Base-by-base conservation (phyloP, 1,140 invertebrate genomes). In the Orussus abietinus region DNA sequence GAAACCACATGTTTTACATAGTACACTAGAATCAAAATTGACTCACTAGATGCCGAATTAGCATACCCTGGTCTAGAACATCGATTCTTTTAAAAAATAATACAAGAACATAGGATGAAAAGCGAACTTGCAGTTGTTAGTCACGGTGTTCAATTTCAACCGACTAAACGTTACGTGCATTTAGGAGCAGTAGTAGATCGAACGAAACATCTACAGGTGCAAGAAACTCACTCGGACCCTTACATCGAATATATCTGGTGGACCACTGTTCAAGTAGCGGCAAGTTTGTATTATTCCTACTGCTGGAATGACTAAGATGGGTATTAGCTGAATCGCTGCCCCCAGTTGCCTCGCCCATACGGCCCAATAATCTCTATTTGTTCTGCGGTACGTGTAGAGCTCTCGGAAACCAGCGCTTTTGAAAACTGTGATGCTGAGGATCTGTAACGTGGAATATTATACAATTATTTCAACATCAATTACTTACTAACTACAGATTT, bases 231-330 rank as follows among this genome's bases (percentile, higher is more conserved):
- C 31, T 39, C n/a, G 5, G 45, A 55, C 5, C 76, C 79, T 82
- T 72, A 93, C 90, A 60, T 92, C 89, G 44, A 90, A 79, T 59
- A 93, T 85, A 70, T 92, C 89, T 0, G 84, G 77, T n/a, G 88
- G 86, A 31, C 88, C 89, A 31, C 77, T 81, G 45, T 82, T 85
- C 31, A 92, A 68, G 66, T 91, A 92, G 7, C 87, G 79, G 69
- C 84, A 90, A 4, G 84, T 90, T 57, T 92, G 89, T 25, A 91
- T 75, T 38, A 92, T 79, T 1, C 84, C 87, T 0, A 84, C 81
- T 9, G 86, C 67, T 0, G 89, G 88, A 33, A 92, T 80, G 7
- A 84, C 72, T 2, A 92, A 64, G 28, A 94, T 72, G 1, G 87
- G 84, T 11, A 85, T 72, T 31, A 92, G 70, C 57, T 93, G 90